Evolutionary conservation across 1,140 invertebrate genomes (phyloP).

Genomic region (Hyles euphorbiae): DNA sequence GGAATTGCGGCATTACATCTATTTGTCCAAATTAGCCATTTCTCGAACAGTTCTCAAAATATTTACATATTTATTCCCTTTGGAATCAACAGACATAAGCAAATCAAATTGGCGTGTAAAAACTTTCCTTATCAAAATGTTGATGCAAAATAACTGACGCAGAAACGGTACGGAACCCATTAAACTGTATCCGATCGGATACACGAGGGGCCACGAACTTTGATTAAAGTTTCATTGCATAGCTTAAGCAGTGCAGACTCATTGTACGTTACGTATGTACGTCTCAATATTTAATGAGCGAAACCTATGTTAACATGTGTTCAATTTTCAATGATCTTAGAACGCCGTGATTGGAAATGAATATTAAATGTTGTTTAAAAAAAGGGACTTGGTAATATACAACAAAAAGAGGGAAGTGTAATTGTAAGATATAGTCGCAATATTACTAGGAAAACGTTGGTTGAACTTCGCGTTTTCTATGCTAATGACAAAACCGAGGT

Average conservation of each 20-base stretch:
- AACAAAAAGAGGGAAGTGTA: neutral
- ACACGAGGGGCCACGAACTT: constrained; percentile 46
- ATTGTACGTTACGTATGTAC: constrained; percentile 58
- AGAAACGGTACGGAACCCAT: constrained; percentile 43
- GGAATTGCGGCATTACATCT: no score
- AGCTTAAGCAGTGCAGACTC: constrained; percentile 52
- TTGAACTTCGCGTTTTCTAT: no score
- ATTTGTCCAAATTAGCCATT: no score
- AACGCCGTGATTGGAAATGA: constrained; percentile 12
- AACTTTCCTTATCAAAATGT: constrained; percentile 32
- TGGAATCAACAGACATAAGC: constrained; percentile 3
- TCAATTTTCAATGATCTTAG: constrained; percentile 26
- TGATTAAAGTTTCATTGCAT: constrained; percentile 71
- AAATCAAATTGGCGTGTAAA: constrained; percentile 20
- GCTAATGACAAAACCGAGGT: no score
- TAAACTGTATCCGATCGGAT: constrained; percentile 47
- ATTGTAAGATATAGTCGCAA: neutral
- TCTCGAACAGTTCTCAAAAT: no score
- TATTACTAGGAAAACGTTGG: neutral
- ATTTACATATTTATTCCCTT: no score
- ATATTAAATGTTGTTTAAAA: constrained; percentile 13
- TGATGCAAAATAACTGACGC: constrained; percentile 37
- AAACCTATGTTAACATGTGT: constrained; percentile 48
- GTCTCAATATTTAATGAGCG: constrained; percentile 61
- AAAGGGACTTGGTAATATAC: neutral